These are phyloP conservation scores for Meganola albula DNA, from an alignment of 2,888 invertebrate species.

Conservation along the genomic window DNA sequence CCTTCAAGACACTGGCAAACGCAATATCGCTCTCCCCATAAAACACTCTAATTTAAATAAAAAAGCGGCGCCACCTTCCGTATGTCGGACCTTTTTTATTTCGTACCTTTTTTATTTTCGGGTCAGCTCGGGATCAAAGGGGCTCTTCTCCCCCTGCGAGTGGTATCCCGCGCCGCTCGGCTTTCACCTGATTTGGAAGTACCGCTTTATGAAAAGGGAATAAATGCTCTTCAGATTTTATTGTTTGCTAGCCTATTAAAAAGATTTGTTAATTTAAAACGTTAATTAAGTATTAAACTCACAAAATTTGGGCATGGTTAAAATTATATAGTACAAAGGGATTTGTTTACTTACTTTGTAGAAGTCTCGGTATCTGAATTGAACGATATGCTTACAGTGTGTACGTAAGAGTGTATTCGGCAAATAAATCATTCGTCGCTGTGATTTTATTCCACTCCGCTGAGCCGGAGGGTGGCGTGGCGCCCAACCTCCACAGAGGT, in stretches of 20 bases:
- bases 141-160: constrained; percentile 70
- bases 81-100: constrained; percentile 77
- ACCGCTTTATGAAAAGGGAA: constrained; percentile 75
- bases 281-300: no score
- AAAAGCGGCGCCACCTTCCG: constrained; percentile 78
- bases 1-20: constrained; percentile 70
- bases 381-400: constrained; percentile 52
- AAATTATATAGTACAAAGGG: no score
- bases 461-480: constrained; percentile 45
- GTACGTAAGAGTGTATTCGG: constrained; percentile 48
- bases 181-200: constrained; percentile 71
- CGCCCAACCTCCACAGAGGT: constrained; percentile 39
- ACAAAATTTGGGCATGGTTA: no score
- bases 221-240: constrained; percentile 68
- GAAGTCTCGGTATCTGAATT: no score
- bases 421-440: constrained; percentile 65
- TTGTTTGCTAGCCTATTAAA: constrained; percentile 72
- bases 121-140: constrained; percentile 78
- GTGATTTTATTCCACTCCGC: constrained; percentile 62
- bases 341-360: no score
- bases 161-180: constrained; percentile 37
- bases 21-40: constrained; percentile 76
- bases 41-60: constrained; percentile 79
- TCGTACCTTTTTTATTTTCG: constrained; percentile 77
- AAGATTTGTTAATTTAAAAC: no score